Evolutionary conservation across 2,797 vertebrate genomes (phyloP).

Genomic region (Catamblyrhynchus diadema): DNA sequence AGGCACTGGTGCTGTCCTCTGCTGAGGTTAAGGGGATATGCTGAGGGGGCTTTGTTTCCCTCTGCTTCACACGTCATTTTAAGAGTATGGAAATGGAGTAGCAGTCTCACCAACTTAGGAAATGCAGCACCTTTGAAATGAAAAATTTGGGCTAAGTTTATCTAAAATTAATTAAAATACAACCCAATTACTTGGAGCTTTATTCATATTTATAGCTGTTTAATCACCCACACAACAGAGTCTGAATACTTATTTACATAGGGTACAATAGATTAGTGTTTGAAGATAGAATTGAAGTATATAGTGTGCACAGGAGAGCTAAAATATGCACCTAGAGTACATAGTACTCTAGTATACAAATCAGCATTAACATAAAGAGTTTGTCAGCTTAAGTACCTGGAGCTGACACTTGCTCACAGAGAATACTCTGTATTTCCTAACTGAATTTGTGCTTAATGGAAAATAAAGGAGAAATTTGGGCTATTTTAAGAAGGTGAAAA

Average conservation of each 20-base stretch:
- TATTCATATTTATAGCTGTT: slow-evolving; percentile 22
- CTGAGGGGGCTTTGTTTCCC: neutral
- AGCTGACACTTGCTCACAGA: neutral
- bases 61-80: neutral
- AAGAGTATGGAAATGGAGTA: neutral
- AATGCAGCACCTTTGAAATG: neutral
- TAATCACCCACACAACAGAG: neutral
- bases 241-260: slow-evolving; percentile 28
- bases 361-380: neutral
- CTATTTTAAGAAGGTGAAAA: neutral
- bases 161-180: slow-evolving; percentile 34
- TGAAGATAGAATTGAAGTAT: slow-evolving; percentile 3
- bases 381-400: neutral
- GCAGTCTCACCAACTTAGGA: neutral
- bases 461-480: neutral
- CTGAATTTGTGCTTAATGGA: neutral
- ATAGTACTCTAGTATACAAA: neutral
- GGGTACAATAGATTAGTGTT: neutral
- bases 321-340: slow-evolving; percentile 2
- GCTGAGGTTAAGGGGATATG: neutral
- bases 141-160: neutral
- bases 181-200: slow-evolving; percentile 7
- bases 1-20: neutral
- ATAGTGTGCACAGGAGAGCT: neutral
- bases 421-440: neutral